Base-by-base conservation (phyloP, 2,797 vertebrate genomes). In the Arctocebus calabarensis region DNA sequence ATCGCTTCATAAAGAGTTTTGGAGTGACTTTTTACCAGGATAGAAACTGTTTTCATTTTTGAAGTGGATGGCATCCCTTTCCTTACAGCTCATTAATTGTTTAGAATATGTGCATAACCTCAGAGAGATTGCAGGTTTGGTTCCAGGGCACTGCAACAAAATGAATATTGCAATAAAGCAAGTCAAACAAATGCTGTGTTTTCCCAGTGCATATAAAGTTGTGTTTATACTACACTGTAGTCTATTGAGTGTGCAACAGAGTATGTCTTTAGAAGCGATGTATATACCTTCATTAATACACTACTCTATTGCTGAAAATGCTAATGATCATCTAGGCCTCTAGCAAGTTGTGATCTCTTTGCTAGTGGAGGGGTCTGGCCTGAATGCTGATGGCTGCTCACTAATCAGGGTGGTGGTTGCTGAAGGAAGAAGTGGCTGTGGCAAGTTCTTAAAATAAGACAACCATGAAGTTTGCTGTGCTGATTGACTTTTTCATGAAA, bases 11-110 rank as follows among this genome's bases (percentile, higher is more conserved):
- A 37, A 90, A 92, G 62, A 79, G 57, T 64, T 95, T 11, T 25
- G 25, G 83, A 88, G 62, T 45, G 62, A 37, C 62, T 87, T 95
- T 92, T 92, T 88, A n/a, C 64, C 43, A 68, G 61, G 29, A 27
- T 75, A 45, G 23, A 91, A 95, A 87, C 29, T 17, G 61, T 61
- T 78, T 81, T 82, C 48, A 79, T 43, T 73, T 94, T 66, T 64
- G 70, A 94, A 91, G 73, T 1, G 10, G 45, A 84, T 71, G 8
- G 12, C 11, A 82, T 77, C 61, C 94, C 34, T 95, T 89, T 91
- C 52, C 74, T 77, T 74, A 86, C 2, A 83, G 61, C 22, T 84
- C 78, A 57, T 22, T 78, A n/a, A 71, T 25, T 78, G 40, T 94
- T 66, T 86, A 86, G 70, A 75, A 84, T 25, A 79, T n/a, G 34